Conservation (phyloP, 37 sponge, comb jelly and placozoan species). For the Spongilla lacustris region DNA sequence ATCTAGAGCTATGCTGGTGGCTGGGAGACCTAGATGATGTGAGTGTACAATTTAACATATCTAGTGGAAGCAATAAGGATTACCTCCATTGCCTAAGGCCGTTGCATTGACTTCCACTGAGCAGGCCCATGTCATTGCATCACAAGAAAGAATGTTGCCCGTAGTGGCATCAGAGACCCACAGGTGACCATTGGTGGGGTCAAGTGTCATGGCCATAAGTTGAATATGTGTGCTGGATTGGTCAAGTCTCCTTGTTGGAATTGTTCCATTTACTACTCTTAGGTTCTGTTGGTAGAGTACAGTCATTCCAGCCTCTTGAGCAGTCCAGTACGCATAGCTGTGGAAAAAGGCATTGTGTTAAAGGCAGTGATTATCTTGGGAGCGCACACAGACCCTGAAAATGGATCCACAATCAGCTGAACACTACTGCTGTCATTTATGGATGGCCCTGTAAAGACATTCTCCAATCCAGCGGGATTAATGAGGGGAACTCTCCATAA, state of each 20-base stretch:
- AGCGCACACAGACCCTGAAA: slow-evolving; percentile 27
- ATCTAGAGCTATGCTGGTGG: slow-evolving; percentile 40
- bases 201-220: slow-evolving; percentile 18
- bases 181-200: slow-evolving; percentile 38
- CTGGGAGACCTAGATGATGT: slow-evolving; percentile 25
- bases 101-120: slow-evolving; percentile 9
- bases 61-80: neutral
- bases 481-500: neutral
- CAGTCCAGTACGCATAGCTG: slow-evolving; percentile 44
- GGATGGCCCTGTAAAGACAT: neutral
- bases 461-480: neutral
- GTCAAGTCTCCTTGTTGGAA: neutral
- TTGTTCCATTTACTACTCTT: neutral
- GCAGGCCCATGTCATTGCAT: neutral
- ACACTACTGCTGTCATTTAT: neutral
- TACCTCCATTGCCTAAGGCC: neutral
- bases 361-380: too few species aligned
- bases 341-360: too few species aligned
- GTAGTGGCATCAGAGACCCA: slow-evolving; percentile 32
- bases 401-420: slow-evolving; percentile 27
- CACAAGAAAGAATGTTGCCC: slow-evolving; percentile 56
- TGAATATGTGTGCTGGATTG: neutral
- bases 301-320: neutral
- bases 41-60: neutral
- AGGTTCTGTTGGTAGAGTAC: slow-evolving; percentile 7